Evolutionary conservation across 1,140 invertebrate species (phyloP).

Genomic region (Drosophila murphyi): DNA sequence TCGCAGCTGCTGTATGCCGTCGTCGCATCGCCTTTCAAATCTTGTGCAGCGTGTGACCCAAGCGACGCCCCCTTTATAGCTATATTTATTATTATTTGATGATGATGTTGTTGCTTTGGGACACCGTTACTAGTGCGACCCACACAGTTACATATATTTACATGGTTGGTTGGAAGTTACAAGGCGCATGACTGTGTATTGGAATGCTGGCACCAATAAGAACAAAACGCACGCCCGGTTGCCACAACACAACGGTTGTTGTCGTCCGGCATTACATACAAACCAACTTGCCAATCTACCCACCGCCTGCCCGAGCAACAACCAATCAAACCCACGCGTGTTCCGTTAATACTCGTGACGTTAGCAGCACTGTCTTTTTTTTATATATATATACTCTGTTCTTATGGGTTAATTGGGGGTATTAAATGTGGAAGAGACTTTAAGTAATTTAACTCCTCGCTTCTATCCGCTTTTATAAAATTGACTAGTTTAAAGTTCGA

Average conservation of each 20-base stretch:
- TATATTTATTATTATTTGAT: constrained; percentile 41
- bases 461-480: too few relatives aligned
- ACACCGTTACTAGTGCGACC: constrained; percentile 57
- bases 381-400: background rate
- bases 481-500: too few relatives aligned
- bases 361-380: constrained; percentile 30
- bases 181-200: constrained; percentile 66
- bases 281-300: background rate
- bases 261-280: constrained; percentile 52
- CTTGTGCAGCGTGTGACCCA: constrained; percentile 69
- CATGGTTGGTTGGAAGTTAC: constrained; percentile 30
- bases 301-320: background rate
- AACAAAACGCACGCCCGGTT: constrained; percentile 55
- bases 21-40: constrained; percentile 38
- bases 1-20: constrained; percentile 2
- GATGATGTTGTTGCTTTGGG: constrained; percentile 30
- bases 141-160: constrained; percentile 35
- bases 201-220: constrained; percentile 63
- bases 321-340: constrained; percentile 52
- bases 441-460: background rate
- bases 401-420: background rate
- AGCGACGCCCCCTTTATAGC: constrained; percentile 70
- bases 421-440: background rate
- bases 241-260: constrained; percentile 76
- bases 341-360: constrained; percentile 72